Percentiles rank a stretch among this genome's conserved stretches.
These are phyloP conservation scores for Amyelois transitella DNA, from an alignment of 1,140 invertebrate species.

Conservation along the genomic window DNA sequence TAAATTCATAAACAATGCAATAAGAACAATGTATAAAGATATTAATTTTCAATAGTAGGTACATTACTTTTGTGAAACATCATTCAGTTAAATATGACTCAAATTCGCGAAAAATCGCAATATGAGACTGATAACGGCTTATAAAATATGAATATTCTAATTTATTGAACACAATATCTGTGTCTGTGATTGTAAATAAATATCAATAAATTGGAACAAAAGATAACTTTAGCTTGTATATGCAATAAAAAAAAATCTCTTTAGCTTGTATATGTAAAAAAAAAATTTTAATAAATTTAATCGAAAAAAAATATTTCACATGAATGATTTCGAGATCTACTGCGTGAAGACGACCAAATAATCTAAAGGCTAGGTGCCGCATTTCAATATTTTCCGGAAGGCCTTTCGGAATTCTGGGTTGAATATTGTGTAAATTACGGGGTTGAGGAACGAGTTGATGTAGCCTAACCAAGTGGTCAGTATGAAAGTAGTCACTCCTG, in stretches of 20 bases:
- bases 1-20: too few relatives aligned
- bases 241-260: slow-evolving; percentile 5
- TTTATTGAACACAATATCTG: too few relatives aligned
- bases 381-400: slow-evolving; percentile 93
- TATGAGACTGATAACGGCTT: too few relatives aligned
- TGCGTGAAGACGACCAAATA: slow-evolving; percentile 66
- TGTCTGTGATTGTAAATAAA: too few relatives aligned
- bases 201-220: too few relatives aligned
- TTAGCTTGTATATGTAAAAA: slow-evolving; percentile 6
- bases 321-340: slow-evolving; percentile 34
- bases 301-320: background rate
- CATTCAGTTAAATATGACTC: too few relatives aligned
- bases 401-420: slow-evolving; percentile 99
- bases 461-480: slow-evolving; percentile 99
- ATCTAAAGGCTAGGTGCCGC: slow-evolving; percentile 69
- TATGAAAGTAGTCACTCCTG: slow-evolving; percentile 93
- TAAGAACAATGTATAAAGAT: too few relatives aligned
- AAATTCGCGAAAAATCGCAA: too few relatives aligned
- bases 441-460: slow-evolving; percentile 98
- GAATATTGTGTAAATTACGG: slow-evolving; percentile 99
- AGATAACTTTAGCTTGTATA: background rate
- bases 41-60: too few relatives aligned
- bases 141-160: too few relatives aligned
- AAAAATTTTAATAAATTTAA: slow-evolving; percentile 6
- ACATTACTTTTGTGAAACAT: too few relatives aligned